phyloP scores from a whole-genome alignment of 2,113 vertebrate genomes.

The Lophochroa leadbeateri region DNA sequence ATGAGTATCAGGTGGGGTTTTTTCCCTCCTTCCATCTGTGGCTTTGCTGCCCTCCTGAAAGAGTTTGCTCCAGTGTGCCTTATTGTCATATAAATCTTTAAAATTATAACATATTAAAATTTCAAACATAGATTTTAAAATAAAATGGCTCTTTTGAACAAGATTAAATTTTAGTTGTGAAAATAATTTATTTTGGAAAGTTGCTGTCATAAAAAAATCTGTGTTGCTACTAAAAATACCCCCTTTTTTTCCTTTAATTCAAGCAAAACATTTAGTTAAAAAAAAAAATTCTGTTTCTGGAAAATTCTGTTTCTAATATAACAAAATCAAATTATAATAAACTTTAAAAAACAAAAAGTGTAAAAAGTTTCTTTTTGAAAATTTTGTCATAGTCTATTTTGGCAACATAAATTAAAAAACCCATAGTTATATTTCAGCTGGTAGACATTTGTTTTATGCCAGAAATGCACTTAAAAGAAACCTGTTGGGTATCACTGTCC shows the following conservation, averaged over 20 bases:
- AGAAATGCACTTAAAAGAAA: not conserved
- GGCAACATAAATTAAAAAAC: rapidly evolving
- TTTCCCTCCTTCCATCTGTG: not conserved
- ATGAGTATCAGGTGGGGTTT: rapidly evolving
- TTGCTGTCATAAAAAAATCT: not conserved
- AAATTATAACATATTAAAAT: not conserved
- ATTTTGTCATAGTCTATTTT: not conserved
- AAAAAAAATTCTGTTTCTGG: too few species aligned
- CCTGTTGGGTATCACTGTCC: not conserved
- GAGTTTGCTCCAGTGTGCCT: not conserved
- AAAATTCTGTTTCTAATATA: not conserved
- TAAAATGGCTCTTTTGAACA: not conserved
- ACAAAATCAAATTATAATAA: not conserved
- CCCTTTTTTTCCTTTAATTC: not conserved
- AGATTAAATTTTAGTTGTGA: not conserved
- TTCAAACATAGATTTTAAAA: not conserved
- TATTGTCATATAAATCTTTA: not conserved
- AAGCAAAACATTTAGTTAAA: not conserved
- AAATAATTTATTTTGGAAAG: not conserved
- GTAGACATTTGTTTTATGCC: not conserved
- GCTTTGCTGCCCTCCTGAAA: not conserved
- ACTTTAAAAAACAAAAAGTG: not conserved
- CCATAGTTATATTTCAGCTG: not conserved
- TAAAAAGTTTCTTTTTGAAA: not conserved
- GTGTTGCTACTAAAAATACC: rapidly evolving